Conservation (phyloP, 1,140 invertebrate genomes). For the Sycophila sp. region DNA sequence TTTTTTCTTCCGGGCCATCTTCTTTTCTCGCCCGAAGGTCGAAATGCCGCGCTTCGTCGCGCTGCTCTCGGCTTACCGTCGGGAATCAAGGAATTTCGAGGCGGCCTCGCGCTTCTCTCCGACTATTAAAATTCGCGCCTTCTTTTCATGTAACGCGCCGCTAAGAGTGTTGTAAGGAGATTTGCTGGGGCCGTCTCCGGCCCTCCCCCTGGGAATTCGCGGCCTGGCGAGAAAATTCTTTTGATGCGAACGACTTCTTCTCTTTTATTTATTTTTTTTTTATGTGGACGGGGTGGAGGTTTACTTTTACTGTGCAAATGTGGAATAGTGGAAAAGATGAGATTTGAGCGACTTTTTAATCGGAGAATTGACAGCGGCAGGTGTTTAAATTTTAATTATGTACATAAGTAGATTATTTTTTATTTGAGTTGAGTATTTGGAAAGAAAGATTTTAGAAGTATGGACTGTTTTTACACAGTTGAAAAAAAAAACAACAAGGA, state of each 20-base stretch:
- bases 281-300: no score
- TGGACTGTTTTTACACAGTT: no score
- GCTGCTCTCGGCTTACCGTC: neutral
- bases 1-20: no score
- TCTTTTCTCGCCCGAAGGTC: neutral
- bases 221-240: neutral
- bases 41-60: constrained; percentile 9
- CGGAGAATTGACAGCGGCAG: no score
- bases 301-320: no score
- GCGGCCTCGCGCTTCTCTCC: neutral
- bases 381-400: no score
- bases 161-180: constrained; percentile 16
- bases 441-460: no score
- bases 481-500: no score
- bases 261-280: neutral
- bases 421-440: no score
- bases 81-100: constrained; percentile 14
- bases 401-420: no score
- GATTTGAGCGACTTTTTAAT: no score
- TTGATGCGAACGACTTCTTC: neutral
- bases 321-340: no score
- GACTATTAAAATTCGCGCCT: neutral
- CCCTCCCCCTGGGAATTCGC: neutral
- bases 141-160: neutral
- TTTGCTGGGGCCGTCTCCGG: neutral